These are phyloP conservation scores for Metopolophium dirhodum DNA, from an alignment of 1,140 invertebrate genomes.

Conservation along the genomic window DNA sequence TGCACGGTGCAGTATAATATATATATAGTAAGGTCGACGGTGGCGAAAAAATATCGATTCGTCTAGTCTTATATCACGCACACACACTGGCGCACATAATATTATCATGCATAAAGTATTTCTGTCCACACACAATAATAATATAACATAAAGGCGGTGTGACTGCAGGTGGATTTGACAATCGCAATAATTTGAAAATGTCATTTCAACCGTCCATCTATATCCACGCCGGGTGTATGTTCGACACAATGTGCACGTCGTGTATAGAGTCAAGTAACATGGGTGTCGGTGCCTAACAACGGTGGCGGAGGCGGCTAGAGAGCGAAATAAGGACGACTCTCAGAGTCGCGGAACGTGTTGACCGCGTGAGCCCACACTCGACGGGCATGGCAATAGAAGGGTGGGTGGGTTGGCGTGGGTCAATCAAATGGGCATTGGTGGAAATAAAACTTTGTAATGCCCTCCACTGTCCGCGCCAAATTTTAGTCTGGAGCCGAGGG, in stretches of 20 bases:
- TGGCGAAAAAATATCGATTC: conserved; percentile 44
- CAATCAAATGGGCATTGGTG: conserved; percentile 30
- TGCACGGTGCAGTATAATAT: background rate
- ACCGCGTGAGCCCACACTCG: background rate
- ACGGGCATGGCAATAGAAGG: no score
- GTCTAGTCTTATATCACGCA: conserved; percentile 11
- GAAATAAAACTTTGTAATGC: background rate
- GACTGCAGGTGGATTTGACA: no score
- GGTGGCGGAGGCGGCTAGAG: background rate
- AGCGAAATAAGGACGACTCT: no score
- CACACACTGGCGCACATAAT: background rate
- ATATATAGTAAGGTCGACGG: no score
- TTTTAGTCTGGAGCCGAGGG: background rate
- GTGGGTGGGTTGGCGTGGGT: background rate
- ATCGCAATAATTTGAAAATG: no score
- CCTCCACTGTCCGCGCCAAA: background rate
- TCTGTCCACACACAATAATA: background rate
- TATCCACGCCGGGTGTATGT: no score
- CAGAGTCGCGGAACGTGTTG: no score
- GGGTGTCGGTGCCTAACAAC: background rate
- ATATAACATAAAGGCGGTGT: background rate
- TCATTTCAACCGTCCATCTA: no score
- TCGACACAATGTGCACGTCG: no score
- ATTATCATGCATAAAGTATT: no score
- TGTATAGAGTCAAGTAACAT: background rate